Evolutionary conservation across 2,888 invertebrate species (phyloP).

Genomic region (Pristionchus arcanus): DNA sequence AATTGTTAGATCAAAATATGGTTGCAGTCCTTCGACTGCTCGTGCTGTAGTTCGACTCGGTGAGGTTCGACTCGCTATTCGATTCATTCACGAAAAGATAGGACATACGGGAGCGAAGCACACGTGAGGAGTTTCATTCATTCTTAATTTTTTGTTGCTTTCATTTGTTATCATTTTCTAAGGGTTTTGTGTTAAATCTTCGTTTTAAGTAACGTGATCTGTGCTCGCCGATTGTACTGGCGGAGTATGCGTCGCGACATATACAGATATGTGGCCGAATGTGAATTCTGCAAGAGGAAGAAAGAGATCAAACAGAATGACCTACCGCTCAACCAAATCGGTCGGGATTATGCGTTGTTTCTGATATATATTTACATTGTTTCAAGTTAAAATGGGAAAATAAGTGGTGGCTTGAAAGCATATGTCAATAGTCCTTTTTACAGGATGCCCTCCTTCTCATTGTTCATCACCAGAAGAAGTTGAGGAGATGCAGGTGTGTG

Average conservation of each 20-base stretch:
- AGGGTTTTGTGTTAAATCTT: neutral
- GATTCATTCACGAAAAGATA: constrained; percentile 55
- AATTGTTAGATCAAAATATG: neutral
- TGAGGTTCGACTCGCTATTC: constrained; percentile 50
- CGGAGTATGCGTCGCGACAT: constrained; percentile 53
- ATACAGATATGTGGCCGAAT: constrained; percentile 41
- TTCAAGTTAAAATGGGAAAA: neutral
- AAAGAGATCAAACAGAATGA: neutral
- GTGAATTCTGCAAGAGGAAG: constrained; percentile 43
- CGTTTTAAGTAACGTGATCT: constrained; percentile 33
- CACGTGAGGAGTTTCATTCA: constrained; percentile 33
- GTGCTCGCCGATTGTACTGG: constrained; percentile 56
- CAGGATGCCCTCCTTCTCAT: neutral
- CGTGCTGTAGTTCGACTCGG: constrained; percentile 52
- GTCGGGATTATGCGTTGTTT: neutral
- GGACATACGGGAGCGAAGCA: constrained; percentile 54
- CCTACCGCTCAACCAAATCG: neutral
- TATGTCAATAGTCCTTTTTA: neutral
- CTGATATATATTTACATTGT: neutral
- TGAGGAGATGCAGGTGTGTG: neutral
- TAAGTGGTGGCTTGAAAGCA: too few relatives aligned
- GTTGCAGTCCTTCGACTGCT: neutral
- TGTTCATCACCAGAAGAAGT: neutral
- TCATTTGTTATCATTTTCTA: neutral
- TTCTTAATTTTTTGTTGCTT: neutral